phyloP scores from a whole-genome alignment of 2,888 invertebrate genomes.

The Copidosoma aretas region DNA sequence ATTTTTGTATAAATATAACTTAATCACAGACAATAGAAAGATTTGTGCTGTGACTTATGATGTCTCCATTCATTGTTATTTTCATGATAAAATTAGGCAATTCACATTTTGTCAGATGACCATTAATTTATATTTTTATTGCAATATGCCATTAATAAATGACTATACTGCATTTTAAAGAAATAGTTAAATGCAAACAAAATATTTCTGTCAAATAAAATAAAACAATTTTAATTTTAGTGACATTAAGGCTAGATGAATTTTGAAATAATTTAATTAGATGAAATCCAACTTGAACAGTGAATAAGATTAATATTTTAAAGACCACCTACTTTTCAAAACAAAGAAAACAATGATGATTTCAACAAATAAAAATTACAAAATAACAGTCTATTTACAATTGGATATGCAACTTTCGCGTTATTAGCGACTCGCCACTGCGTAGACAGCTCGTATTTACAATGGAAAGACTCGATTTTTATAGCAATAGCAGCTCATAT shows the following conservation, averaged over 20 bases:
- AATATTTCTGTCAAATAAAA: neutral
- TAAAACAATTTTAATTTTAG: neutral
- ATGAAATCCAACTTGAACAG: neutral
- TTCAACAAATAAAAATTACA: constrained; percentile 12
- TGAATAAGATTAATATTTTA: too few relatives aligned
- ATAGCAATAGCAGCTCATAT: constrained; percentile 22
- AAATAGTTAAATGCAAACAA: neutral
- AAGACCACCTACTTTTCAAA: neutral
- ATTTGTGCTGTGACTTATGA: constrained; percentile 34
- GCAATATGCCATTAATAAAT: neutral
- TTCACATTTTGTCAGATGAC: constrained; percentile 25
- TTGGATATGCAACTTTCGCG: constrained; percentile 32
- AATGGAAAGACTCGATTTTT: constrained; percentile 35
- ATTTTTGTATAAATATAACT: constrained; percentile 32
- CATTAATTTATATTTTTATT: too few relatives aligned
- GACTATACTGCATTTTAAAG: too few relatives aligned
- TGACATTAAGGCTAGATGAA: neutral
- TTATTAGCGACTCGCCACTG: constrained; percentile 30
- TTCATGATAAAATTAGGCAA: constrained; percentile 33
- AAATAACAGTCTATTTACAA: constrained; percentile 37
- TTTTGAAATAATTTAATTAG: neutral
- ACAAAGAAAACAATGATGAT: constrained; percentile 20
- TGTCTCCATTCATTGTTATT: constrained; percentile 19
- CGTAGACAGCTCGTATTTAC: constrained; percentile 36
- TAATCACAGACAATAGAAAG: constrained; percentile 38